Evolutionary conservation across 2,113 vertebrate genomes (phyloP).

Genomic region (Reinhardtius hippoglossoides): DNA sequence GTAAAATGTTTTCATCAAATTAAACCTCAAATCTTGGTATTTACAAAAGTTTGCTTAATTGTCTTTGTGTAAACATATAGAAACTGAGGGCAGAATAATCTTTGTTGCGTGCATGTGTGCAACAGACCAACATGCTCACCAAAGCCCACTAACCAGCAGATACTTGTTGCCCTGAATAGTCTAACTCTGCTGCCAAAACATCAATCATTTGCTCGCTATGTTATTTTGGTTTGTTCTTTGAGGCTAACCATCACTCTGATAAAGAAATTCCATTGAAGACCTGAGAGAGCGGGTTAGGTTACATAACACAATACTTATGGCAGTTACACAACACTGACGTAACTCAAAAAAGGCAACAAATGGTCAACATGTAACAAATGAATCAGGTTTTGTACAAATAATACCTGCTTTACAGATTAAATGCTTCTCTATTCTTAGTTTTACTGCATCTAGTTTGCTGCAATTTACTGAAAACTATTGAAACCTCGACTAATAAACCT

Average conservation of each 20-base stretch:
- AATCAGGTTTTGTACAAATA: not conserved
- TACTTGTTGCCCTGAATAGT: not conserved
- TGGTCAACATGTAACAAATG: not conserved
- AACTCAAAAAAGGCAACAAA: not conserved
- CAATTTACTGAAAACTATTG: not conserved
- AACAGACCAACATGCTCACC: not conserved
- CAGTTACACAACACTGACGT: conserved; percentile 20
- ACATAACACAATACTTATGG: conserved; percentile 30
- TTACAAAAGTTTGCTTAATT: not conserved
- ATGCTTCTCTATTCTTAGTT: not conserved
- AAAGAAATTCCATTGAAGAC: conserved; percentile 44
- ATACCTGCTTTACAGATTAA: not conserved
- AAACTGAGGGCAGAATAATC: conserved; percentile 5
- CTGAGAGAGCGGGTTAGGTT: conserved; percentile 10
- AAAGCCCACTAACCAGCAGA: not conserved
- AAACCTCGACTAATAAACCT: not conserved
- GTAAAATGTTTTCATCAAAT: conserved; percentile 6
- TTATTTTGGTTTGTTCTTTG: conserved; percentile 12
- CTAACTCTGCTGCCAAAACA: conserved; percentile 30
- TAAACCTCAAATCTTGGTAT: not conserved
- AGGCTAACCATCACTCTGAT: conserved; percentile 36
- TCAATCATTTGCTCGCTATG: conserved; percentile 8
- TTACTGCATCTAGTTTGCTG: not conserved
- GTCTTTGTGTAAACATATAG: not conserved
- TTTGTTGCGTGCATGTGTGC: not conserved